phyloP scores from a whole-genome alignment of 1,140 invertebrate species.

The Chelonus insularis region DNA sequence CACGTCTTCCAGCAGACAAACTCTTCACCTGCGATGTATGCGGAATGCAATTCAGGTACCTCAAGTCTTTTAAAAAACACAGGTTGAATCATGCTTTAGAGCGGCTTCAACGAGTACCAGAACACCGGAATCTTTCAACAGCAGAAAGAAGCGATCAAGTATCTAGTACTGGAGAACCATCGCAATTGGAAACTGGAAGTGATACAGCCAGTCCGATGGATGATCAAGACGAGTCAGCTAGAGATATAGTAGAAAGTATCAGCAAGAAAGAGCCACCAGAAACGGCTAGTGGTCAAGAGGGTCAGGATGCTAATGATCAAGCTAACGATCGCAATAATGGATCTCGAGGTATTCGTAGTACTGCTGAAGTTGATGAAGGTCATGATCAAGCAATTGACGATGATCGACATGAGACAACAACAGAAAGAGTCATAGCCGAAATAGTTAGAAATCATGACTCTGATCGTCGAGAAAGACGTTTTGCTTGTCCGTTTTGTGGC shows the following conservation, averaged over 20 bases:
- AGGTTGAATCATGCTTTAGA: slow-evolving; percentile 83
- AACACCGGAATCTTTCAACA: slow-evolving; percentile 6
- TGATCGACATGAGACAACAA: slow-evolving; percentile 40
- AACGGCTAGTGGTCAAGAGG: slow-evolving; percentile 38
- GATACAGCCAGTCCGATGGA: slow-evolving; percentile 40
- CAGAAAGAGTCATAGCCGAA: slow-evolving; percentile 39
- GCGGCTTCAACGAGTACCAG: slow-evolving; percentile 64
- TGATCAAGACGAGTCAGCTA: background rate
- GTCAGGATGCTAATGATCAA: slow-evolving; percentile 21
- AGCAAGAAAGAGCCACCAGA: slow-evolving; percentile 38
- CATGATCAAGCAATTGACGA: slow-evolving; percentile 40
- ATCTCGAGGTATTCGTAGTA: slow-evolving; percentile 1
- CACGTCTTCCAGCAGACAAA: slow-evolving; percentile 82
- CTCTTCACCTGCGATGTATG: slow-evolving; percentile 87
- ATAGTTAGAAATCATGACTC: slow-evolving; percentile 42
- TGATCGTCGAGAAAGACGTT: slow-evolving; percentile 62
- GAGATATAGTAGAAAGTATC: background rate
- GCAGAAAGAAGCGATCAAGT: slow-evolving; percentile 68
- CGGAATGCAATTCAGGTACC: slow-evolving; percentile 83
- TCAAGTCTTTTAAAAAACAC: slow-evolving; percentile 89
- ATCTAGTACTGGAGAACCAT: slow-evolving; percentile 72
- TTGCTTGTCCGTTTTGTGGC: slow-evolving; percentile 85
- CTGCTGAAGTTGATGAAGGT: slow-evolving; percentile 34
- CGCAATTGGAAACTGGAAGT: slow-evolving; percentile 58
- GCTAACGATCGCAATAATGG: background rate